Evolutionary conservation across 2,888 invertebrate genomes (phyloP).

Genomic region (Melieria crassipennis): DNA sequence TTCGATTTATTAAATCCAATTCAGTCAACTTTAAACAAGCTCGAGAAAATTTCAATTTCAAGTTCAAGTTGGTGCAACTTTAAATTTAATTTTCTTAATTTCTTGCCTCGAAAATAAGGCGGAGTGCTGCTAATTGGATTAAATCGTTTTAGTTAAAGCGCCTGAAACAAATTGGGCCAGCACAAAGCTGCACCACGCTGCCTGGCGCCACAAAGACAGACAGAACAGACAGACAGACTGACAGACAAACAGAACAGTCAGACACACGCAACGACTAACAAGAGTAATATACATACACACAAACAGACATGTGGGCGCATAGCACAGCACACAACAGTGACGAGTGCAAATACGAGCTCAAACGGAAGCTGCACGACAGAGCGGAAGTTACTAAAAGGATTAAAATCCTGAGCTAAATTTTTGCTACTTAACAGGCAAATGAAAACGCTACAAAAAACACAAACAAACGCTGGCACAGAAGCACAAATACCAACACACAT

Average conservation of each 20-base stretch:
- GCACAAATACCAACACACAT: no score
- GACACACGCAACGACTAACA: no score
- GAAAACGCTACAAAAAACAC: slow-evolving; percentile 1
- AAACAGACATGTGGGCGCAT: background rate
- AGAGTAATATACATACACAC: background rate
- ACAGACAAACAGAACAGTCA: background rate
- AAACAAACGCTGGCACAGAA: slow-evolving; percentile 3
- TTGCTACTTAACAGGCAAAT: slow-evolving; percentile 13
- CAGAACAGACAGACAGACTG: background rate
- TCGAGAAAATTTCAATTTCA: no score
- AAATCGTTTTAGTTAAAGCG: slow-evolving; percentile 29
- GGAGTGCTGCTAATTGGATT: slow-evolving; percentile 33
- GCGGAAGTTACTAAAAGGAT: slow-evolving; percentile 24
- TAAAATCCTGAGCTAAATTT: slow-evolving; percentile 29
- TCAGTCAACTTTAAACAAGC: no score
- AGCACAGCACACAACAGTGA: slow-evolving; percentile 1
- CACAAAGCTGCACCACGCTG: slow-evolving; percentile 20
- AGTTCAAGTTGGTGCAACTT: no score
- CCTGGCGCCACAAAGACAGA: background rate
- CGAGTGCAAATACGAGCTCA: background rate
- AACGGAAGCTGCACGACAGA: slow-evolving; percentile 13
- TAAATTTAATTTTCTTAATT: no score
- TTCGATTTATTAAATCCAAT: no score
- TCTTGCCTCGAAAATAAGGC: no score
- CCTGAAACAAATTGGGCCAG: slow-evolving; percentile 30